These are phyloP conservation scores for Leuciscus waleckii DNA, from an alignment of 2,797 vertebrate genomes.

Conservation along the genomic window DNA sequence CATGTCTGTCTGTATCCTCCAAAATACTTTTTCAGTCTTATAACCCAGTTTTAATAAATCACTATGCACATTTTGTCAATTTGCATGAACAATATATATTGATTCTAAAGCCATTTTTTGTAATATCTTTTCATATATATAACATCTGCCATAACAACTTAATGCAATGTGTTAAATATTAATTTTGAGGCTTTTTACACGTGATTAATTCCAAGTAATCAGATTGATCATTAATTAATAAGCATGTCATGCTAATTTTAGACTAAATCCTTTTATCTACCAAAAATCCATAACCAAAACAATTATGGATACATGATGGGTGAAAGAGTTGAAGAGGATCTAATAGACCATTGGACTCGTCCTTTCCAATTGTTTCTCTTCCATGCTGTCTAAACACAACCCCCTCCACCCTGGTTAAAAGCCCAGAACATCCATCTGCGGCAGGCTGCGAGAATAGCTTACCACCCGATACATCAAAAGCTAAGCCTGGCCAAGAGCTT, in stretches of 20 bases:
- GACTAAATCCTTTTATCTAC: not conserved
- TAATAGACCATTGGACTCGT: conserved; percentile 39
- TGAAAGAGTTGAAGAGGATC: not conserved
- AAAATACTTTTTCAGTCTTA: not conserved
- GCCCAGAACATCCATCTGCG: conserved; percentile 70
- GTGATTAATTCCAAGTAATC: not conserved
- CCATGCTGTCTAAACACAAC: conserved; percentile 26
- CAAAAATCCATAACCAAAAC: not conserved
- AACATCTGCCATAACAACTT: not conserved
- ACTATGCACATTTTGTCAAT: not conserved
- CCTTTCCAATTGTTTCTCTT: conserved; percentile 44
- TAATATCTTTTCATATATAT: not conserved
- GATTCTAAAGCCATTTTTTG: not conserved
- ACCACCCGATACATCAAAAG: conserved; percentile 72
- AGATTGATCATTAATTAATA: not conserved
- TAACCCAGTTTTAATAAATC: conserved; percentile 14
- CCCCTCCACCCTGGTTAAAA: conserved; percentile 47
- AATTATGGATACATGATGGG: not conserved
- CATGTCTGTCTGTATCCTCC: not conserved
- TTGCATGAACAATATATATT: not conserved
- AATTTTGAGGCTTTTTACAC: not conserved
- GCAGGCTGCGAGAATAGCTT: conserved; percentile 64
- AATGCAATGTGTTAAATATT: not conserved
- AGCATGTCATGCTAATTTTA: not conserved
- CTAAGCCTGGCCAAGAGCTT: conserved; percentile 57